Evolutionary conservation across 2,113 vertebrate species (phyloP).

Genomic region (Cyanistes caeruleus): DNA sequence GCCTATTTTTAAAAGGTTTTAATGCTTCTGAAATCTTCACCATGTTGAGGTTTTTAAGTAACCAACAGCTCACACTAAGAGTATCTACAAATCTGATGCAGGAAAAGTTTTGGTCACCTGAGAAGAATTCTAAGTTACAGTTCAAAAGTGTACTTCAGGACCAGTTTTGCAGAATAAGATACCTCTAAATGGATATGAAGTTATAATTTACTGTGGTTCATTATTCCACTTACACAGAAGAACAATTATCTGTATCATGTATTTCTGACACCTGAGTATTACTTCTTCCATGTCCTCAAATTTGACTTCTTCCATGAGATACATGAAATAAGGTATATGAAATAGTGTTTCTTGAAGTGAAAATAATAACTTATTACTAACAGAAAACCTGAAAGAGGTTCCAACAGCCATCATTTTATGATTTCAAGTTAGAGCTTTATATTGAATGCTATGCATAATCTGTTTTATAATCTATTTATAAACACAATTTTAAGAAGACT

Average conservation of each 20-base stretch:
- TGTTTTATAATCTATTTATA: not conserved
- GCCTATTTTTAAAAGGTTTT: not conserved
- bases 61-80: not conserved
- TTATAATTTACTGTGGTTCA: not conserved
- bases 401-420: not conserved
- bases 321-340: not conserved
- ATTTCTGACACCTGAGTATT: not conserved
- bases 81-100: not conserved
- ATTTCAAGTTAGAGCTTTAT: not conserved
- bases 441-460: not conserved
- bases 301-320: not conserved
- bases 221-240: not conserved
- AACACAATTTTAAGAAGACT: not conserved
- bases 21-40: not conserved
- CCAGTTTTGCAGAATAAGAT: not conserved
- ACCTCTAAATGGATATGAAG: not conserved
- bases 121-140: not conserved
- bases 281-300: not conserved
- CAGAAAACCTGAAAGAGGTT: not conserved
- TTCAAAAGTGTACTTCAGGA: not conserved
- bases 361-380: not conserved
- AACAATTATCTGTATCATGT: not conserved
- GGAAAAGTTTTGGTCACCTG: not conserved
- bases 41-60: not conserved
- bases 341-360: not conserved